phyloP scores from a whole-genome alignment of 2,888 invertebrate species.

The Eupelmus urozonus region DNA sequence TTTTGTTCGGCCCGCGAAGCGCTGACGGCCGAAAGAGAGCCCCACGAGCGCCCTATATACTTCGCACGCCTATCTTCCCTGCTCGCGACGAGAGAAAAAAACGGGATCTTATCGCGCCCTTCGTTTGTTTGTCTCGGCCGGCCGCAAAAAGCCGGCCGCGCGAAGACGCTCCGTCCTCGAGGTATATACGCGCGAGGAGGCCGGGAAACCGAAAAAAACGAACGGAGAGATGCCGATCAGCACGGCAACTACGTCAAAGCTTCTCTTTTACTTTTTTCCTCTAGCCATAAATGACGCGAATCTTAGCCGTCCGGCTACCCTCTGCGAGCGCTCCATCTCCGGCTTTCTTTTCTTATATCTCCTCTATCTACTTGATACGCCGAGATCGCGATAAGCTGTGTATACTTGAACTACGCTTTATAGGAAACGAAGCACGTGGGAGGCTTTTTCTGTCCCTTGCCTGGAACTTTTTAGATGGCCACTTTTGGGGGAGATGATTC shows the following conservation, averaged over 20 bases:
- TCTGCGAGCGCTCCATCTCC: conserved; percentile 3
- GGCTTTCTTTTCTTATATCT: conserved; percentile 15
- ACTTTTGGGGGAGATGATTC: conserved; percentile 1
- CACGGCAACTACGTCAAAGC: not conserved
- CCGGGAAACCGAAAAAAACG: not conserved
- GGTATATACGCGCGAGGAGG: too few relatives aligned
- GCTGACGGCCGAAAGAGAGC: too few relatives aligned
- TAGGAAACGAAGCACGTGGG: not conserved
- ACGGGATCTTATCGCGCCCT: conserved; percentile 7
- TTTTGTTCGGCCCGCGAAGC: too few relatives aligned
- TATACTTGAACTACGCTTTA: conserved; percentile 24
- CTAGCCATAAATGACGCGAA: conserved; percentile 53
- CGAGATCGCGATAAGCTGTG: conserved; percentile 50
- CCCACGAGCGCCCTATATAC: too few relatives aligned
- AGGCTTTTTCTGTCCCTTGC: conserved; percentile 16
- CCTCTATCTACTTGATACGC: conserved; percentile 42
- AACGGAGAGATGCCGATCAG: conserved; percentile 24
- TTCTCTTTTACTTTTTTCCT: conserved; percentile 28
- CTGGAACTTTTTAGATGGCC: not conserved
- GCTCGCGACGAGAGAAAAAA: too few relatives aligned
- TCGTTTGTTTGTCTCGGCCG: conserved; percentile 45
- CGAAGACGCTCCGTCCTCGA: not conserved
- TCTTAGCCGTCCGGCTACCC: conserved; percentile 40
- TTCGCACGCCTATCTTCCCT: too few relatives aligned
- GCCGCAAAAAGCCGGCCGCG: conserved; percentile 18